Evolutionary conservation across 2,888 invertebrate genomes (phyloP).

Genomic region (Apoda limacodes): DNA sequence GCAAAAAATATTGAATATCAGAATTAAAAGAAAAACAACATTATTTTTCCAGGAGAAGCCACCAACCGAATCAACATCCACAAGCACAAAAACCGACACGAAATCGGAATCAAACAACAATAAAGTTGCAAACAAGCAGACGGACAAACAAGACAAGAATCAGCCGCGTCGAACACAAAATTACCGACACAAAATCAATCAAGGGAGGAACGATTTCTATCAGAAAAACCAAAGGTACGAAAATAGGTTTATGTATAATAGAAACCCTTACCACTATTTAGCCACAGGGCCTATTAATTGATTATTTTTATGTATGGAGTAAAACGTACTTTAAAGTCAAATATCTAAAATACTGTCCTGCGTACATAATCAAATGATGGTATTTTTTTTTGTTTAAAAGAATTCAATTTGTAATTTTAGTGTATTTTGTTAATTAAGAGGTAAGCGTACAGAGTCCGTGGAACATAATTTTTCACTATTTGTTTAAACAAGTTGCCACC

Average conservation of each 20-base stretch:
- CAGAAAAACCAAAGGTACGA: slow-evolving; percentile 57
- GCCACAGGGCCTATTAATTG: slow-evolving; percentile 64
- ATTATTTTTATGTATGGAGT: slow-evolving; percentile 11
- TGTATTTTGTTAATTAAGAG: slow-evolving; percentile 2
- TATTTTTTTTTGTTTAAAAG: no score
- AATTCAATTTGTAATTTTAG: no score
- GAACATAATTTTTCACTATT: no score
- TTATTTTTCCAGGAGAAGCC: slow-evolving; percentile 36
- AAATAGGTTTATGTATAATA: slow-evolving; percentile 44
- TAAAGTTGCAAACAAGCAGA: slow-evolving; percentile 32
- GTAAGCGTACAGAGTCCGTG: no score
- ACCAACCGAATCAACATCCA: slow-evolving; percentile 24
- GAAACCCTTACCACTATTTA: slow-evolving; percentile 55
- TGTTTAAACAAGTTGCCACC: no score
- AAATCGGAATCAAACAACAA: slow-evolving; percentile 20
- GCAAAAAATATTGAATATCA: no score
- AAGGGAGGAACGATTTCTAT: slow-evolving; percentile 45
- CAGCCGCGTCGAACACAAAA: slow-evolving; percentile 44
- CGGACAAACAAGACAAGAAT: slow-evolving; percentile 38
- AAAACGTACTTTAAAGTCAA: no score
- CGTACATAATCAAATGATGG: no score
- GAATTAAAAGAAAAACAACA: slow-evolving; percentile 18
- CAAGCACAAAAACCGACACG: slow-evolving; percentile 24
- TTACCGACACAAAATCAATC: slow-evolving; percentile 45
- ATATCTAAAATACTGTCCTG: no score